phyloP scores from a whole-genome alignment of 2,888 invertebrate genomes.

The Ellobium chinense region DNA sequence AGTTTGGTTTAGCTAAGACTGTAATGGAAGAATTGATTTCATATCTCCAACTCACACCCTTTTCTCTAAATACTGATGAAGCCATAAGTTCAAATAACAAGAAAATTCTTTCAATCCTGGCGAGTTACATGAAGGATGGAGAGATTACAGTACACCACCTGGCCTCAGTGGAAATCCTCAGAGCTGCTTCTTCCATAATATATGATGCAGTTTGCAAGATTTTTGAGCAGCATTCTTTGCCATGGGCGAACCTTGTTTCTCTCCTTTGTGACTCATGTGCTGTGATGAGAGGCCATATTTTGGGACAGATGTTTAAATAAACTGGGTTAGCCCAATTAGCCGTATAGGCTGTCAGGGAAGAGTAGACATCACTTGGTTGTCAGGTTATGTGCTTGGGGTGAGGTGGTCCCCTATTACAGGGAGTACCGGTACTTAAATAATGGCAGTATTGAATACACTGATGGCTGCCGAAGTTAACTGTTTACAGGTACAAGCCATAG shows the following conservation, averaged over 20 bases:
- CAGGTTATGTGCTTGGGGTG: no score
- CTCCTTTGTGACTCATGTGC: slow-evolving; percentile 59
- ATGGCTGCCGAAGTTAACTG: no score
- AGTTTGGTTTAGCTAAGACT: neutral
- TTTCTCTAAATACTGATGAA: neutral
- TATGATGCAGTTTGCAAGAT: slow-evolving; percentile 41
- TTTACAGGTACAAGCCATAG: no score
- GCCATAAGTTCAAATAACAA: neutral
- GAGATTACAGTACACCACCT: slow-evolving; percentile 51
- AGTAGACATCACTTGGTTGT: no score
- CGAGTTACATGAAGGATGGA: slow-evolving; percentile 28
- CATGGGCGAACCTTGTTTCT: slow-evolving; percentile 58
- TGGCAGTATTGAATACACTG: no score
- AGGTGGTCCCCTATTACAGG: no score
- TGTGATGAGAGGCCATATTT: slow-evolving; percentile 57
- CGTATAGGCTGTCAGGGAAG: no score
- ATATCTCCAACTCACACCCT: neutral
- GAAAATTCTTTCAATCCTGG: neutral
- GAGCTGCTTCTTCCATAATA: slow-evolving; percentile 43
- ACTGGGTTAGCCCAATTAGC: no score
- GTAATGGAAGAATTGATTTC: neutral
- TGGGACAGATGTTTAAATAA: no score
- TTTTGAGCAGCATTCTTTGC: slow-evolving; percentile 47
- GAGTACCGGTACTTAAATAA: no score
- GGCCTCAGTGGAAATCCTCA: slow-evolving; percentile 39